A percentile compares a stretch with the other conserved stretches of the same genome.
These are phyloP conservation scores for Menura novaehollandiae DNA, from an alignment of 2,113 vertebrate genomes.

Conservation along the genomic window DNA sequence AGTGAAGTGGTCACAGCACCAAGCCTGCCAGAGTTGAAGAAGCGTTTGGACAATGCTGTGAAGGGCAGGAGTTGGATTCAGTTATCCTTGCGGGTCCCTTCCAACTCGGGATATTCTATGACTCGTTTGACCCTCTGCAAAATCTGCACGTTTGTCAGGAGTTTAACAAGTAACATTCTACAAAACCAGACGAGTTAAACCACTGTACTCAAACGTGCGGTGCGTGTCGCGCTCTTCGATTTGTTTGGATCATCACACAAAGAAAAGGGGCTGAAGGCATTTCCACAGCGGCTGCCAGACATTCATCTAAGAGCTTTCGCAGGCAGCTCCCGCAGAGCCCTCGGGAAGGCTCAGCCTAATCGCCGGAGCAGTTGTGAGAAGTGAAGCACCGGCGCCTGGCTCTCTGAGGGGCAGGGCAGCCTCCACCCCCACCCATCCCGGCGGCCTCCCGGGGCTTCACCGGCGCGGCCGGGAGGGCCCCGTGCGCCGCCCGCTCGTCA, in stretches of 20 bases:
- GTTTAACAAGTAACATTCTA: accelerated
- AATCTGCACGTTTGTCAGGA: accelerated
- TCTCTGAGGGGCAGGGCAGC: background rate
- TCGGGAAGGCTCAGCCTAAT: too few relatives aligned
- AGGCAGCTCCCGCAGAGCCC: background rate
- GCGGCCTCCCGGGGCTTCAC: background rate
- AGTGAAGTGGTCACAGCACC: background rate
- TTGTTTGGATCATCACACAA: accelerated
- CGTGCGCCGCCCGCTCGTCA: background rate
- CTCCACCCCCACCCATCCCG: background rate
- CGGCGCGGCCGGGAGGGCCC: too few relatives aligned
- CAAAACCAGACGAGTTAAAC: accelerated
- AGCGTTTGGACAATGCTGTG: background rate
- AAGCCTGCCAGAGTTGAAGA: background rate
- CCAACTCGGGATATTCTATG: too few relatives aligned
- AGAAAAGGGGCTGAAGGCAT: accelerated
- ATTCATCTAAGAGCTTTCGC: accelerated
- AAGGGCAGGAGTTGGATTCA: background rate
- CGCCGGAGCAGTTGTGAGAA: background rate
- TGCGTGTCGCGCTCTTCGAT: accelerated
- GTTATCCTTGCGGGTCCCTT: background rate
- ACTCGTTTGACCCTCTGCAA: background rate
- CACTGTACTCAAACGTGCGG: accelerated
- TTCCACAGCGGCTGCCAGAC: background rate
- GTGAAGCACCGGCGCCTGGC: accelerated